These are phyloP conservation scores for Porites rus DNA, from an alignment of 92 coral and sea anemone genomes.

Conservation along the genomic window DNA sequence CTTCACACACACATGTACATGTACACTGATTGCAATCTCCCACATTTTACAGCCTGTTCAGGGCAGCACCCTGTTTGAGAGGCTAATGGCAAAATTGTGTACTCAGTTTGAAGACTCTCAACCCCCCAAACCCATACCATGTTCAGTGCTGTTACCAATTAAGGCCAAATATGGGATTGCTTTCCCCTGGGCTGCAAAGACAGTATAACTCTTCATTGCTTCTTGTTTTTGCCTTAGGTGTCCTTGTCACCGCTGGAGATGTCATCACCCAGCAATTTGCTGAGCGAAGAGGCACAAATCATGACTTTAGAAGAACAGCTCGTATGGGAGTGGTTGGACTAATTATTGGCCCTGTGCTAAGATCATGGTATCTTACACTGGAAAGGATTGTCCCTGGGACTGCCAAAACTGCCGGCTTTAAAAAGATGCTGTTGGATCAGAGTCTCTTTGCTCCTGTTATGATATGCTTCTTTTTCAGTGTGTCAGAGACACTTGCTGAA, in stretches of 20 bases:
- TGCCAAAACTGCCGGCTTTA: constrained; percentile 76
- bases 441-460: constrained; percentile 47
- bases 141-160: too few relatives aligned
- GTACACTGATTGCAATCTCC: too few relatives aligned
- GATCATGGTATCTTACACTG: constrained; percentile 80
- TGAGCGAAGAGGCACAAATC: constrained; percentile 76
- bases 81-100: too few relatives aligned
- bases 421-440: constrained; percentile 83
- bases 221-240: background rate
- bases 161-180: too few relatives aligned
- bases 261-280: constrained; percentile 22
- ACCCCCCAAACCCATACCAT: too few relatives aligned
- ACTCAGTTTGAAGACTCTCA: too few relatives aligned
- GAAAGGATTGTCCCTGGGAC: constrained; percentile 82
- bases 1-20: too few relatives aligned
- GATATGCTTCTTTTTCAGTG: constrained; percentile 74
- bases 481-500: constrained; percentile 77
- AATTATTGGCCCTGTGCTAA: constrained; percentile 71
- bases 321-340: constrained; percentile 80
- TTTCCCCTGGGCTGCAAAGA: too few relatives aligned
- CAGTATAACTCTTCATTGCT: too few relatives aligned
- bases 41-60: too few relatives aligned
- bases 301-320: constrained; percentile 72
- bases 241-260: too few relatives aligned
- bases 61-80: too few relatives aligned